These are phyloP conservation scores for Gallinago nigripennis DNA, from an alignment of 2,797 vertebrate genomes.

Conservation along the genomic window DNA sequence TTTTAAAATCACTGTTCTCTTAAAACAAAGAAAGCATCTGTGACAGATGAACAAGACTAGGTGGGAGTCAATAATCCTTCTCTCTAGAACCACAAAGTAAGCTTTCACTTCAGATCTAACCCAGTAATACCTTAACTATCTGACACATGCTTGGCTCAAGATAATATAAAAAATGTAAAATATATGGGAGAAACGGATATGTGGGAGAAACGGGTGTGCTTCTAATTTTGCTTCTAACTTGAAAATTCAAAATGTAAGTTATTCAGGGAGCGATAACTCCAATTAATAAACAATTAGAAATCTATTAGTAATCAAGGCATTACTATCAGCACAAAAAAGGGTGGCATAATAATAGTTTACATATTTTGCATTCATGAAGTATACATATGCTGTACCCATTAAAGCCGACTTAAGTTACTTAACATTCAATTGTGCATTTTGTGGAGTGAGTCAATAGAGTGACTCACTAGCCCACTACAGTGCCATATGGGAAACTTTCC, in stretches of 20 bases:
- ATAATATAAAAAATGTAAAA: slow-evolving; percentile 32
- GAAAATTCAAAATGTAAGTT: slow-evolving; percentile 31
- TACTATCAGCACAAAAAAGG: slow-evolving; percentile 18
- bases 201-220: slow-evolving; percentile 16
- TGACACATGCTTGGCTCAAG: not conserved
- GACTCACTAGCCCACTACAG: slow-evolving; percentile 50
- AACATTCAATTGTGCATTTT: slow-evolving; percentile 61
- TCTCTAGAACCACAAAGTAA: not conserved
- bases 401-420: slow-evolving; percentile 66
- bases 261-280: slow-evolving; percentile 12
- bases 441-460: slow-evolving; percentile 44
- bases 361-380: slow-evolving; percentile 48
- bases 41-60: not conserved
- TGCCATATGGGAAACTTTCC: slow-evolving; percentile 72
- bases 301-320: slow-evolving; percentile 15
- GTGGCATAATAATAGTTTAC: slow-evolving; percentile 31
- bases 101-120: slow-evolving; percentile 28
- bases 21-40: not conserved
- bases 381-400: slow-evolving; percentile 63
- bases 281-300: slow-evolving; percentile 10
- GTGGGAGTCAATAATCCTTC: not conserved
- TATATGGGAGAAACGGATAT: not conserved
- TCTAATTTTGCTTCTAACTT: slow-evolving; percentile 50
- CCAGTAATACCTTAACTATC: slow-evolving; percentile 27
- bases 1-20: not conserved